Base-by-base conservation (phyloP, 1,140 invertebrate species). In the Diprion similis region DNA sequence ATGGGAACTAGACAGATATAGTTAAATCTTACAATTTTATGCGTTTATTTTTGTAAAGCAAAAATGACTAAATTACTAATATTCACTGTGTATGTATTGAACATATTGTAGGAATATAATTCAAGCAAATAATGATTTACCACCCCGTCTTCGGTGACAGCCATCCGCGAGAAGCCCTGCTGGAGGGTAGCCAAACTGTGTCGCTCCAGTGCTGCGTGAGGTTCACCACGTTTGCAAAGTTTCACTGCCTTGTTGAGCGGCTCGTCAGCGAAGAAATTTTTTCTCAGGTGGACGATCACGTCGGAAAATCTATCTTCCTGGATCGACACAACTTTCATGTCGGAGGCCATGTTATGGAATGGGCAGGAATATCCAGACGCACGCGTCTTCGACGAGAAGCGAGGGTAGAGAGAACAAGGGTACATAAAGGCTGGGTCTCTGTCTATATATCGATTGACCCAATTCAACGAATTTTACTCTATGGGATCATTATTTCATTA, bases 231-330 rank as follows among this genome's bases (percentile, higher is more conserved):
- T 9, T 84, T 76, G 77, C 93, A 95, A 0, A 96, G 88, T 13
- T 89, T 89, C n/a, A 95, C 92, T 0, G 93, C 92, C 71, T 90
- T 90, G 83, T 95, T 95, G 10, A 95, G 87, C 0, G 94, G 94
- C 82, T 95, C 94, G 78, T 95, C 94, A 4, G 92, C 91, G 83
- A 95, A 95, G 86, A 95, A 95, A 76, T 91, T 92, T 73, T 89
- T 86, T 46, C 92, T 89, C 70, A 95, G 86, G 81, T 95, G 93
- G 37, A 90, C 79, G 64, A 96, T 91, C 17, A 94, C 92, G 48
- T 91, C 89, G 11, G 89, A 81, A 75, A 89, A 90, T 72, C 89
- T 89, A 73, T 89, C 85, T 73, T 88, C 83, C 8, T 86, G 83
- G 46, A 93, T 89, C 46, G 88, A 72, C 8, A 80, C 70, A 6